These are phyloP conservation scores for Euclidia mi DNA, from an alignment of 2,888 invertebrate genomes.

Conservation along the genomic window DNA sequence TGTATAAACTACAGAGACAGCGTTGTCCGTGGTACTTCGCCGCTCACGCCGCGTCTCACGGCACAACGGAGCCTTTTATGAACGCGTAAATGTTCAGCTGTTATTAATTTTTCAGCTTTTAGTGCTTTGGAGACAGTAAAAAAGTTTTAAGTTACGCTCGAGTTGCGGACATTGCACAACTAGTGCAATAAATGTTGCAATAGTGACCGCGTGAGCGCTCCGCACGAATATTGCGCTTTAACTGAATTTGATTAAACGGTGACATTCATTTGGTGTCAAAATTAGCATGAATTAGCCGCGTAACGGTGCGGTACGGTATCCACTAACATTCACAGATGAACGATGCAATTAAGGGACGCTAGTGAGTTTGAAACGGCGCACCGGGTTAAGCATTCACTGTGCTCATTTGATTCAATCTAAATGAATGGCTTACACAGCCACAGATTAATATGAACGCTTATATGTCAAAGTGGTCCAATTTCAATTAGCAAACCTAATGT, in stretches of 20 bases:
- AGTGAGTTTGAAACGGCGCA: too few species aligned
- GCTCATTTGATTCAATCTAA: too few species aligned
- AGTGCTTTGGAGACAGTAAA: slow-evolving; percentile 6
- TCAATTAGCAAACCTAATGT: too few species aligned
- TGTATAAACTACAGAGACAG: slow-evolving; percentile 4
- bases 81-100: slow-evolving; percentile 17
- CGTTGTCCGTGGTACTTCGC: background rate
- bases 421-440: too few species aligned
- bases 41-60: background rate
- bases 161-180: too few species aligned
- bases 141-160: slow-evolving; percentile 2
- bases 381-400: too few species aligned
- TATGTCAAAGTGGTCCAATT: too few species aligned
- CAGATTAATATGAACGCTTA: too few species aligned
- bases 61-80: slow-evolving; percentile 16
- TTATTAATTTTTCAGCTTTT: slow-evolving; percentile 23
- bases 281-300: too few species aligned
- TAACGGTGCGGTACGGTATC: too few species aligned
- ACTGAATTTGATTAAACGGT: background rate
- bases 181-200: background rate
- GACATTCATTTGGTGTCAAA: background rate
- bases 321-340: too few species aligned
- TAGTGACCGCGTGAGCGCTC: background rate
- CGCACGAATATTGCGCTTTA: background rate
- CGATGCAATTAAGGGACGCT: too few species aligned